Percentiles rank a stretch among this genome's conserved stretches.
Evolutionary conservation across 2,888 invertebrate genomes (phyloP).

Genomic region (Clivina fossor): DNA sequence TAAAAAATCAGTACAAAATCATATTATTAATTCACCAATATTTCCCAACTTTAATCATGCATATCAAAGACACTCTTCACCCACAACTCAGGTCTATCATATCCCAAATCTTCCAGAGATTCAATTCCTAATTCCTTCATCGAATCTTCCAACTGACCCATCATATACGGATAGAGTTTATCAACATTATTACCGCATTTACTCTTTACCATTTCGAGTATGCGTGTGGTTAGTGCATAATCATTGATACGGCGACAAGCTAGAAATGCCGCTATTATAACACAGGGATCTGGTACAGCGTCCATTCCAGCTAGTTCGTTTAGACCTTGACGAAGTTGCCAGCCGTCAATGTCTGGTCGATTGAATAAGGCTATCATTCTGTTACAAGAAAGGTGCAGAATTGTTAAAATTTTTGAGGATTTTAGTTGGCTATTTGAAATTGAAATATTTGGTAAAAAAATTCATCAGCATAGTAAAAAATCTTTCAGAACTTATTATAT

Average conservation of each 20-base stretch:
- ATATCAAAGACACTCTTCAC: slow-evolving; percentile 71
- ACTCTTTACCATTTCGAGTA: slow-evolving; percentile 85
- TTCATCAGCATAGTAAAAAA: too few species aligned
- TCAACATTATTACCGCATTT: slow-evolving; percentile 76
- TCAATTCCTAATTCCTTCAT: slow-evolving; percentile 89
- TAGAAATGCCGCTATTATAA: slow-evolving; percentile 60
- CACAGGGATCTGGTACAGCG: slow-evolving; percentile 62
- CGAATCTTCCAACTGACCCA: slow-evolving; percentile 88
- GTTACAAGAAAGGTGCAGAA: too few species aligned
- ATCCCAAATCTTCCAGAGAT: slow-evolving; percentile 93
- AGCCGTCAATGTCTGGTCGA: slow-evolving; percentile 84
- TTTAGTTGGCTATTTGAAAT: too few species aligned
- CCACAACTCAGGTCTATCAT: slow-evolving; percentile 93
- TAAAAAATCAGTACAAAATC: neutral
- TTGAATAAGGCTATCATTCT: slow-evolving; percentile 82
- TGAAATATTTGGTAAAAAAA: too few species aligned
- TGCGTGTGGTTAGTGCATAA: slow-evolving; percentile 66
- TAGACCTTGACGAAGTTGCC: slow-evolving; percentile 64
- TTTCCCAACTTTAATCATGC: slow-evolving; percentile 49
- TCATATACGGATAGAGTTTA: slow-evolving; percentile 83
- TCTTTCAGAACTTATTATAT: too few species aligned
- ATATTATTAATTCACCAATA: slow-evolving; percentile 37
- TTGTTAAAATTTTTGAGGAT: too few species aligned
- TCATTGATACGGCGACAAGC: slow-evolving; percentile 69
- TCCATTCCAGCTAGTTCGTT: slow-evolving; percentile 60